Percentiles rank a stretch among this genome's conserved stretches.
phyloP scores from a whole-genome alignment of 2,888 invertebrate species.

The Meta bourneti region DNA sequence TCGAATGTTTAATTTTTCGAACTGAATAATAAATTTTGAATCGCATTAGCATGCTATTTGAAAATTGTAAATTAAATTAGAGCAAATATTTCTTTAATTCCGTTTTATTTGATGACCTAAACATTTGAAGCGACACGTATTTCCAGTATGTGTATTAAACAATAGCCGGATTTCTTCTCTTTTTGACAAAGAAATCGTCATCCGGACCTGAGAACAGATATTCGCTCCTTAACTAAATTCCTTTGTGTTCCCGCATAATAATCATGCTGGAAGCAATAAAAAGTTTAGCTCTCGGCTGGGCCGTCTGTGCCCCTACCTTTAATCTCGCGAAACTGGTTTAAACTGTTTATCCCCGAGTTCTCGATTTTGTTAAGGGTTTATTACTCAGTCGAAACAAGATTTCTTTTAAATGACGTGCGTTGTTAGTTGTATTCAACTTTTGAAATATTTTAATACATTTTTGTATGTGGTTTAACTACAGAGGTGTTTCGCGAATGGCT shows the following conservation, averaged over 20 bases:
- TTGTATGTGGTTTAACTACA: not conserved
- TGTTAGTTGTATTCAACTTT: not conserved
- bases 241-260: not conserved
- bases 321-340: conserved; percentile 49
- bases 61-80: too few species aligned
- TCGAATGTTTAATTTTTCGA: too few species aligned
- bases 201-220: not conserved
- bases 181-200: too few species aligned
- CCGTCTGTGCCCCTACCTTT: conserved; percentile 23
- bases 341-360: conserved; percentile 1
- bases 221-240: not conserved
- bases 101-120: too few species aligned
- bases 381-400: not conserved
- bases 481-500: not conserved
- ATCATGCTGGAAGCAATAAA: not conserved
- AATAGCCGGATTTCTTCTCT: too few species aligned
- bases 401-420: conserved; percentile 3
- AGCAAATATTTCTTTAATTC: too few species aligned
- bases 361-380: not conserved
- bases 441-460: not conserved
- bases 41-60: too few species aligned
- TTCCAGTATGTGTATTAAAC: too few species aligned
- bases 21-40: too few species aligned
- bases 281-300: not conserved
- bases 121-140: too few species aligned